These are phyloP conservation scores for Ecdyonurus torrentis DNA, from an alignment of 2,888 invertebrate genomes.

Conservation along the genomic window DNA sequence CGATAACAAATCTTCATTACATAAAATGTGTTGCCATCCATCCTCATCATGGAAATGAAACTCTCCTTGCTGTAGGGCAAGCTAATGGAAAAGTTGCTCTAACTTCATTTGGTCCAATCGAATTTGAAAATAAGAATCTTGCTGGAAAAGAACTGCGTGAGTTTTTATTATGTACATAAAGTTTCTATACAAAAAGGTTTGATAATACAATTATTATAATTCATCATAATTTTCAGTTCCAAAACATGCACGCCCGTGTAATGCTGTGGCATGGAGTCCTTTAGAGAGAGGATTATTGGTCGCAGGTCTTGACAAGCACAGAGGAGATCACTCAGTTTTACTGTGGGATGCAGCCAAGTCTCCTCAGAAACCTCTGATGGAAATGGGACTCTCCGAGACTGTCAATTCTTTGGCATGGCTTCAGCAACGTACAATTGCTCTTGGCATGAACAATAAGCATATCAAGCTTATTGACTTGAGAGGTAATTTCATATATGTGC, in stretches of 20 bases:
- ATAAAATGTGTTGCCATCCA: slow-evolving; percentile 79
- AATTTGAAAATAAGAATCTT: slow-evolving; percentile 46
- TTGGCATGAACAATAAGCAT: slow-evolving; percentile 81
- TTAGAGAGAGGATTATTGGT: slow-evolving; percentile 65
- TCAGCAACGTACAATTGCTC: slow-evolving; percentile 52
- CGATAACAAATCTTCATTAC: slow-evolving; percentile 56
- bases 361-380: slow-evolving; percentile 38
- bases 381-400: slow-evolving; percentile 69
- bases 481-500: slow-evolving; percentile 51
- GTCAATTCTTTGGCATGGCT: slow-evolving; percentile 78
- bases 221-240: slow-evolving; percentile 40
- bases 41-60: slow-evolving; percentile 51
- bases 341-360: slow-evolving; percentile 66
- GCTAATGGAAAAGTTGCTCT: slow-evolving; percentile 76
- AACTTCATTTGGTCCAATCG: slow-evolving; percentile 54
- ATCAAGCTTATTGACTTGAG: slow-evolving; percentile 79
- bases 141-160: slow-evolving; percentile 63
- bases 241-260: slow-evolving; percentile 69
- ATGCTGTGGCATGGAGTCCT: slow-evolving; percentile 76
- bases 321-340: slow-evolving; percentile 73
- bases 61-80: slow-evolving; percentile 73
- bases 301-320: slow-evolving; percentile 75
- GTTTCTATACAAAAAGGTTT: background rate
- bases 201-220: background rate
- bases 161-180: slow-evolving; percentile 12